These are phyloP conservation scores for Xenopus laevis DNA, from an alignment of 2,113 vertebrate genomes.

Conservation along the genomic window DNA sequence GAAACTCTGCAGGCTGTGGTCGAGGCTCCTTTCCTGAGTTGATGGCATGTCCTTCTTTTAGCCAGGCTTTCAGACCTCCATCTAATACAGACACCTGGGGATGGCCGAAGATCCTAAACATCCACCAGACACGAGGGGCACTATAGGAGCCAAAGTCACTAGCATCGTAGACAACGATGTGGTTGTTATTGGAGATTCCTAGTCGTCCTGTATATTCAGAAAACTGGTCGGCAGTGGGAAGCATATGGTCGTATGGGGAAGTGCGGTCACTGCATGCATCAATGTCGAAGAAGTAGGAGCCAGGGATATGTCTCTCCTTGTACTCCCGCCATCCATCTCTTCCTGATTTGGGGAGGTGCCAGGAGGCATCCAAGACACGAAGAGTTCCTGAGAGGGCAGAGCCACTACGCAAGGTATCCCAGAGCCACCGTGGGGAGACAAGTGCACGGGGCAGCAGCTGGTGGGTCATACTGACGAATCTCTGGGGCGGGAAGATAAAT, in stretches of 20 bases:
- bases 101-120: slow-evolving; percentile 90
- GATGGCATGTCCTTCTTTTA: slow-evolving; percentile 63
- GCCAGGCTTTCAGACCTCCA: slow-evolving; percentile 84
- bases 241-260: slow-evolving; percentile 81
- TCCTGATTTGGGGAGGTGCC: slow-evolving; percentile 80
- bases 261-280: slow-evolving; percentile 79
- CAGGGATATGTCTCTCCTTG: slow-evolving; percentile 76
- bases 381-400: slow-evolving; percentile 66
- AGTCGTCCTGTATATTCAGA: slow-evolving; percentile 72
- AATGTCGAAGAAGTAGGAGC: slow-evolving; percentile 82
- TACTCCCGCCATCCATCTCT: slow-evolving; percentile 75
- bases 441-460: slow-evolving; percentile 71
- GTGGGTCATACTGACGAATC: slow-evolving; percentile 65
- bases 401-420: slow-evolving; percentile 66
- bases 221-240: slow-evolving; percentile 73
- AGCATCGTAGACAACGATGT: slow-evolving; percentile 88
- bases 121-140: slow-evolving; percentile 92
- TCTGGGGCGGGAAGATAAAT: neutral
- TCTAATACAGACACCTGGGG: slow-evolving; percentile 79
- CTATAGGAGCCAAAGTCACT: slow-evolving; percentile 82
- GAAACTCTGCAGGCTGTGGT: slow-evolving; percentile 62
- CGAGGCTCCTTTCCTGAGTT: slow-evolving; percentile 60
- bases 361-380: slow-evolving; percentile 81
- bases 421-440: slow-evolving; percentile 82
- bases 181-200: slow-evolving; percentile 77